Evolutionary conservation across 2,113 vertebrate species (phyloP), one percentile per base, ranked within the genome.

Genomic region (Pitta sordida): DNA sequence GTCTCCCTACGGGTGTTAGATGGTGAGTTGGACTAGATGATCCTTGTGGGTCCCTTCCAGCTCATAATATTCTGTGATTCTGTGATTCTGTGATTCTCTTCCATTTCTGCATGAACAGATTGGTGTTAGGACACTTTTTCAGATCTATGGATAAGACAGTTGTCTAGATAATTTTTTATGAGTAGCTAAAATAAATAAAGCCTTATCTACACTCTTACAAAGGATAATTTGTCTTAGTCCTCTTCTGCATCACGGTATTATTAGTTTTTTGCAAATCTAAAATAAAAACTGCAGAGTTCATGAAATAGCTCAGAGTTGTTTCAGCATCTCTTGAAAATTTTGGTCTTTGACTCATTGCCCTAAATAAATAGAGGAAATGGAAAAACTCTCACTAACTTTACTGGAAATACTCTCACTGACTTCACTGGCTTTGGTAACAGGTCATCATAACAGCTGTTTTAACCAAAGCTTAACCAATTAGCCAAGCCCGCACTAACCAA

Each of bases 361-460:
- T 81, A 75, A 67, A 91, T 77, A 83, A 94, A 67, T 16, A 93
- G 55, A 90, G 90, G 83, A 95, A 94, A 83, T 71, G 23, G 76
- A 74, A 88, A 70, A 10, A 74, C 55, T 86, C 30, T 65, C 64
- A 53, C 24, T 92, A 29, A 77, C 41, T 90, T 93, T 79, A 79
- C 73, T 70, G 85, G 58, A 76, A 87, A n/a, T 26, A 63, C n/a
- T 80, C 32, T 67, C 55, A 51, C 51, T 93, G 63, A 36, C 13
- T 92, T 86, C 34, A 77, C 13, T 55, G 69, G 64, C n/a, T 90
- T 90, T 67, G 52, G 43, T 63, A 78, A 79, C 3, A 51, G 21
- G 27, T 58, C 39, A 67, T 24, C 7, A 3, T 27, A 70, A 48
- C n/a, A 75, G 30, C 24, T 49, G 26, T 74, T 70, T 67, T 71